Evolutionary conservation across 2,797 vertebrate species (phyloP), one percentile per base, ranked within the genome.

Genomic region (Rhinatrema bivittatum): DNA sequence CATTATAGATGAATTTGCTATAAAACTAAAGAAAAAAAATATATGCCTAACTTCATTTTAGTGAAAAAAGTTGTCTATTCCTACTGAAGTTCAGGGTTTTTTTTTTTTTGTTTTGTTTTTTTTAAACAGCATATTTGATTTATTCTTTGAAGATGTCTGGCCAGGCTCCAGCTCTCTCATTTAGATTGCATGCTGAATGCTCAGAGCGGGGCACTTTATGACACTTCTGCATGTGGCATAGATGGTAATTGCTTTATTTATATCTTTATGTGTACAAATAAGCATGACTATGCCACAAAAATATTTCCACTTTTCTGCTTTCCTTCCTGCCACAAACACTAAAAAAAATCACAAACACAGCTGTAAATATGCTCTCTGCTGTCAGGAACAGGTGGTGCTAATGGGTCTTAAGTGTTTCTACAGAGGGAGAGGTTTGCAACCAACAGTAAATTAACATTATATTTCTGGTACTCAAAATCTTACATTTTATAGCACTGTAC

Each of bases 381-480:
- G 50, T 14, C 38, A 61, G 47, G 53, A 74, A 50, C 61, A 74
- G 61, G 59, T 69, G 65, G 56, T 54, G 30, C 30, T 62, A 62
- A 67, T 43, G 52, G 36, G 13, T 2, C 56, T 27, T 60, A 62
- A 62, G 52, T 59, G 60, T 36, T 59, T 54, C 54, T 69, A 42
- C 50, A 62, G 52, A 50, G 47, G 11, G 36, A 33, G n/a, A 60
- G 43, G 36, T 54, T 57, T 29, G 31, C 42, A 65, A 40, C 10
- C 33, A 36, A 40, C 56, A 56, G 40, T 68, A 67, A 73, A 65
- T 68, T 65, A 55, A 5, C 3, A 36, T 22, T 10, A 31, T 31
- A 59, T 47, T 61, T 66, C 56, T 53, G 37, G 29, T 46, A 38
- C 15, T 23, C 25, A 41, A 33, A 29, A 45, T 15, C 26, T 56